A percentile compares a stretch with the other conserved stretches of the same genome.
phyloP scores from a whole-genome alignment of 2,797 vertebrate species.

The Dendrocincla fuliginosa region DNA sequence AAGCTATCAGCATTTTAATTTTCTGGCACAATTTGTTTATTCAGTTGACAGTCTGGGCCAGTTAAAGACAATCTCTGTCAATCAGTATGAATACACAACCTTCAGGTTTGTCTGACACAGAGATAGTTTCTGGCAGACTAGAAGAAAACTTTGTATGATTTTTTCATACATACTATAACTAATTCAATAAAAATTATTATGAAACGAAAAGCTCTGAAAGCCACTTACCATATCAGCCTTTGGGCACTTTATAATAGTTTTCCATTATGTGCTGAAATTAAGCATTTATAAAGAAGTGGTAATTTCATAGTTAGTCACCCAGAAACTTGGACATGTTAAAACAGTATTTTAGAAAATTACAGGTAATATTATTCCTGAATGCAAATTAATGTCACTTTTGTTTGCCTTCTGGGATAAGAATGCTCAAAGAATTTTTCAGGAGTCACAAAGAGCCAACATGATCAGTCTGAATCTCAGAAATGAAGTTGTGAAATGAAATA shows the following conservation, averaged over 20 bases:
- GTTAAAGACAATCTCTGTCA: background rate
- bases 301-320: conserved; percentile 65
- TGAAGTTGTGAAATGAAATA: background rate
- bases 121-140: background rate
- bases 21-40: background rate
- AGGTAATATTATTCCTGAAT: conserved; percentile 64
- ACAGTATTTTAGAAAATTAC: conserved; percentile 54
- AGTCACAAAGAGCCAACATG: background rate
- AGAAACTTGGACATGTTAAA: conserved; percentile 53
- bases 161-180: background rate
- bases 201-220: conserved; percentile 47
- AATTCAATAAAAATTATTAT: conserved; percentile 52
- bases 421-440: conserved; percentile 25
- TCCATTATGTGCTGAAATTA: conserved; percentile 70
- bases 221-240: conserved; percentile 58
- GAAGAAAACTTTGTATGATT: background rate
- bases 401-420: conserved; percentile 10
- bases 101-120: background rate
- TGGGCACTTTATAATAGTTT: conserved; percentile 53
- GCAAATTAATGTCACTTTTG: conserved; percentile 43
- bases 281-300: conserved; percentile 56
- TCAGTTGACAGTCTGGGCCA: background rate
- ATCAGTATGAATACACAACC: background rate
- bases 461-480: conserved; percentile 19
- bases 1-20: background rate